Conservation (phyloP, 2,888 invertebrate species). For the Brachyptera putata region DNA sequence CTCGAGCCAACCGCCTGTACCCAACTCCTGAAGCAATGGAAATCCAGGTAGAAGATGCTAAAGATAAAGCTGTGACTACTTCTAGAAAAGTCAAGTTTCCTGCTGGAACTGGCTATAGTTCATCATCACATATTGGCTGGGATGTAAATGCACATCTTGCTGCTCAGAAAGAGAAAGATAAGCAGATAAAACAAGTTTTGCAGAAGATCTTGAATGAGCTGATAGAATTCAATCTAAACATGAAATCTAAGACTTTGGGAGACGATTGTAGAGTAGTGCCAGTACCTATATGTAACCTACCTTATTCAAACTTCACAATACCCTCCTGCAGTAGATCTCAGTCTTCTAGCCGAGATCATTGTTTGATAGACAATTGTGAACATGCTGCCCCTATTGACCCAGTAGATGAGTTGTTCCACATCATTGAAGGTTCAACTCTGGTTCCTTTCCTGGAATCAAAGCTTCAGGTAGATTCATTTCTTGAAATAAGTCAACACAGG, state of each 20-base stretch:
- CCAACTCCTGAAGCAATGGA: background rate
- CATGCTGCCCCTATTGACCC: constrained; percentile 23
- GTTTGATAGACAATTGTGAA: too few species aligned
- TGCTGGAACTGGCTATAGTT: constrained; percentile 31
- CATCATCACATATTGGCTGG: constrained; percentile 37
- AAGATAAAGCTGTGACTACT: background rate
- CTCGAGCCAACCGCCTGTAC: constrained; percentile 25
- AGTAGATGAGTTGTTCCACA: constrained; percentile 25
- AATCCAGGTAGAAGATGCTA: background rate
- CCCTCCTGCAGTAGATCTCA: constrained; percentile 19
- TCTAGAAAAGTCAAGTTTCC: constrained; percentile 23
- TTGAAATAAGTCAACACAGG: constrained; percentile 42
- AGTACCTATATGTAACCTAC: constrained; percentile 1
- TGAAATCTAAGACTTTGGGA: too few species aligned
- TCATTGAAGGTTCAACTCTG: constrained; percentile 30
- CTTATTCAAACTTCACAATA: constrained; percentile 24
- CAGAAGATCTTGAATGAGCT: constrained; percentile 32
- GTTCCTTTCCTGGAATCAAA: constrained; percentile 32
- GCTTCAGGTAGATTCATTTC: constrained; percentile 39
- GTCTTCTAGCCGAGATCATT: background rate
- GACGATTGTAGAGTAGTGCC: background rate
- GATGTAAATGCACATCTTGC: constrained; percentile 41
- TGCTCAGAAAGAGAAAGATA: constrained; percentile 43
- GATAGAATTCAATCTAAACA: background rate
- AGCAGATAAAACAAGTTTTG: constrained; percentile 38